These are phyloP conservation scores for Ailurus styani DNA, from an alignment of 2,113 vertebrate genomes.

Conservation along the genomic window DNA sequence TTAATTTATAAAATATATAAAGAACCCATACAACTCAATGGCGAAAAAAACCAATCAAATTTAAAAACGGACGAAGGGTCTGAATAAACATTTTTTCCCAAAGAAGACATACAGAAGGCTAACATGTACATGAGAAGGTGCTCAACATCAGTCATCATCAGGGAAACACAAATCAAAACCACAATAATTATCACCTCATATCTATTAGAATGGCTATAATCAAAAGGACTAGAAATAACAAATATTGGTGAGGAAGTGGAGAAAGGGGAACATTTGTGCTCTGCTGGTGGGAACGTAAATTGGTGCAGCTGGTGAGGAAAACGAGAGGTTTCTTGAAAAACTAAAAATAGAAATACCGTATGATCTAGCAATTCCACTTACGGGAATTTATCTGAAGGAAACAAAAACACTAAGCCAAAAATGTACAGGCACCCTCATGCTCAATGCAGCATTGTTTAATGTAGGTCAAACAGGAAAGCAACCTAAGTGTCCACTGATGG, in stretches of 20 bases:
- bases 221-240: not conserved
- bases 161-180: not conserved
- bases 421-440: not conserved
- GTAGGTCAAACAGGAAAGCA: not conserved
- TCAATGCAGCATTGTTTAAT: not conserved
- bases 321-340: not conserved
- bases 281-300: not conserved
- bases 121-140: not conserved
- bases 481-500: not conserved
- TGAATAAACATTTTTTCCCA: not conserved
- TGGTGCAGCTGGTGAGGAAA: too few species aligned
- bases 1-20: not conserved
- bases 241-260: not conserved
- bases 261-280: not conserved
- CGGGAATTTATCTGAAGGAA: not conserved
- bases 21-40: not conserved
- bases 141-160: not conserved
- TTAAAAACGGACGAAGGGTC: not conserved
- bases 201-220: not conserved
- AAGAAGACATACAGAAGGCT: not conserved
- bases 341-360: not conserved
- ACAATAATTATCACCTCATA: not conserved
- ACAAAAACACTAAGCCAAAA: not conserved
- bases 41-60: not conserved
- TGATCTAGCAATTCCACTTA: not conserved